Evolutionary conservation across 2,113 vertebrate species (phyloP).

Genomic region (Candoia aspera): DNA sequence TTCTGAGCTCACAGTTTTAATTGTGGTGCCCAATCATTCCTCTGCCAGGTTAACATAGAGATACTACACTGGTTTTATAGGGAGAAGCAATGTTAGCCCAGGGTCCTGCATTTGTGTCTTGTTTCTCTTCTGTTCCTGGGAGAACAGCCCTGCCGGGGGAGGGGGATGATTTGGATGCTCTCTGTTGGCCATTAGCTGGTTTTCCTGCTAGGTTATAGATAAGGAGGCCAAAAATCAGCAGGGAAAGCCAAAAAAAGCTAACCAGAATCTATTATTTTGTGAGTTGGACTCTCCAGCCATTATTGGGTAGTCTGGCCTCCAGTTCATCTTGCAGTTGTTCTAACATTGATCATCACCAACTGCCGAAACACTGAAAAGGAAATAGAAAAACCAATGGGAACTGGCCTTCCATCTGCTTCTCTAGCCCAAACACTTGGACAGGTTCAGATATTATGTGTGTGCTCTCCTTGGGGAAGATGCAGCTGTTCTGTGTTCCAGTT

Average conservation of each 20-base stretch:
- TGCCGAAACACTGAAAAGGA: neutral
- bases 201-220: constrained; percentile 2
- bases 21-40: accelerated
- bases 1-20: neutral
- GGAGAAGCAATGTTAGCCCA: neutral
- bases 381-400: neutral
- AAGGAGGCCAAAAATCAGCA: constrained; percentile 4
- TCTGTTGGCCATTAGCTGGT: constrained; percentile 32
- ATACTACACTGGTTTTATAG: neutral
- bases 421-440: neutral
- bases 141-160: neutral
- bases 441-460: neutral
- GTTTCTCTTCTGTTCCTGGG: neutral
- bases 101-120: neutral
- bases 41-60: accelerated
- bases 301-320: neutral
- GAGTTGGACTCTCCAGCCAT: neutral
- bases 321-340: constrained; percentile 24
- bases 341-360: neutral
- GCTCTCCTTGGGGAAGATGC: neutral
- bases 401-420: neutral
- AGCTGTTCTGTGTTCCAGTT: neutral
- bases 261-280: neutral
- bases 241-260: neutral
- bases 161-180: neutral